A percentile compares a stretch with the other conserved stretches of the same genome.
These are phyloP conservation scores for Pristiophorus japonicus DNA, from an alignment of 2,113 vertebrate species.

Conservation along the genomic window DNA sequence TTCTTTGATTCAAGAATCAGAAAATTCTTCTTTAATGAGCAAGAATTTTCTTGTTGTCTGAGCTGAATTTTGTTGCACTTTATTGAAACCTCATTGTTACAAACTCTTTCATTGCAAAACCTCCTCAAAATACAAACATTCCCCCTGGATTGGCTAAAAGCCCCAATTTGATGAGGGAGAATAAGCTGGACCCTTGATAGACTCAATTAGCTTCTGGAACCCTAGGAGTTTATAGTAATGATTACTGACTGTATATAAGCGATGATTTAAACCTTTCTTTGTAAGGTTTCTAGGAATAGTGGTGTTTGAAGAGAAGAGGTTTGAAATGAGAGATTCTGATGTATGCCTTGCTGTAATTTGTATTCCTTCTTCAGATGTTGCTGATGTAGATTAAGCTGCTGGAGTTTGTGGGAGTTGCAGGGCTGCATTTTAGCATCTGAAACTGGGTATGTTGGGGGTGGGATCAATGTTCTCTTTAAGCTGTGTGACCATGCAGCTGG, in stretches of 20 bases:
- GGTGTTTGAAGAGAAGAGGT: neutral
- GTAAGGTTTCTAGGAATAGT: neutral
- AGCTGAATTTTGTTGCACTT: neutral
- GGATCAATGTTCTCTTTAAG: too few relatives aligned
- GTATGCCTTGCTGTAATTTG: neutral
- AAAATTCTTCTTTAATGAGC: neutral
- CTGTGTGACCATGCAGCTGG: too few relatives aligned
- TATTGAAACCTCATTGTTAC: neutral
- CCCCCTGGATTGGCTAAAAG: too few relatives aligned
- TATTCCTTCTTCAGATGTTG: neutral
- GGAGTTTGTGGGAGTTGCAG: neutral
- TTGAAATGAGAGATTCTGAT: neutral
- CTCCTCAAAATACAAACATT: neutral
- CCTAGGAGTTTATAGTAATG: neutral
- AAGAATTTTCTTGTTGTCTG: neutral
- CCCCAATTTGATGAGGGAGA: neutral
- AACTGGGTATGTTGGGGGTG: too few relatives aligned
- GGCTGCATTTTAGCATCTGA: too few relatives aligned
- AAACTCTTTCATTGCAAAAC: neutral
- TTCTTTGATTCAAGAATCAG: neutral
- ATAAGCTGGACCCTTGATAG: neutral
- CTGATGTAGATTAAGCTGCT: neutral
- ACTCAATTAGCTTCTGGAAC: neutral
- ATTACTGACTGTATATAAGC: neutral
- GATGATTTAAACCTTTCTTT: neutral